Conservation (phyloP, 2,888 invertebrate species). For the Lutraria lutraria region DNA sequence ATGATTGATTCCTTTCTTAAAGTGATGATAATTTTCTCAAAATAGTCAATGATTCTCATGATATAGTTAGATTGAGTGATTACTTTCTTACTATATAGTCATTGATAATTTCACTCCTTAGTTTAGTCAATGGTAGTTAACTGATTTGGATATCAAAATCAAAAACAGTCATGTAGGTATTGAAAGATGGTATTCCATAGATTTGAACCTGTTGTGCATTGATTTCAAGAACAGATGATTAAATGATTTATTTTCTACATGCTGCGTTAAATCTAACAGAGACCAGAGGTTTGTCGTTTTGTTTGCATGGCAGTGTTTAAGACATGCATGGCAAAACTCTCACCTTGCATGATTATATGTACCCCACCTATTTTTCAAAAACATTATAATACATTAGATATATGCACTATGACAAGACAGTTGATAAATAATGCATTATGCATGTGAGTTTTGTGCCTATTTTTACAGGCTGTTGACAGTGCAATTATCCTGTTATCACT, state of each 20-base stretch:
- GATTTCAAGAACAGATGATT: background rate
- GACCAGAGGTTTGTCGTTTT: conserved; percentile 75
- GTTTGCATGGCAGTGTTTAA: conserved; percentile 68
- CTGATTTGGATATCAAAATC: too few species aligned
- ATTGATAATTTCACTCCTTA: background rate
- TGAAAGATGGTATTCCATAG: too few species aligned
- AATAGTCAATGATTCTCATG: background rate
- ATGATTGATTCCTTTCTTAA: background rate
- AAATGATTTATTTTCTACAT: conserved; percentile 42
- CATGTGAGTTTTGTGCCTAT: background rate
- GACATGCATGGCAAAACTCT: conserved; percentile 48
- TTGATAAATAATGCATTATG: background rate
- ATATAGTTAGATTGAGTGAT: too few species aligned
- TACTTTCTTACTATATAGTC: background rate
- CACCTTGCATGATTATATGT: conserved; percentile 50
- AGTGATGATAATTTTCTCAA: background rate
- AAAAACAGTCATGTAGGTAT: too few species aligned
- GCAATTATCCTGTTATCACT: background rate
- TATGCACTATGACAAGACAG: background rate
- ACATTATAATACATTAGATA: background rate
- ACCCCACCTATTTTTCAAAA: conserved; percentile 30
- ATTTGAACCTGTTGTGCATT: background rate
- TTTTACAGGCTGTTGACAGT: background rate
- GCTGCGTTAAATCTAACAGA: conserved; percentile 67
- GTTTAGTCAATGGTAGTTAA: background rate